Evolutionary conservation across 2,888 invertebrate genomes (phyloP).

Genomic region (Ceriagrion tenellum): DNA sequence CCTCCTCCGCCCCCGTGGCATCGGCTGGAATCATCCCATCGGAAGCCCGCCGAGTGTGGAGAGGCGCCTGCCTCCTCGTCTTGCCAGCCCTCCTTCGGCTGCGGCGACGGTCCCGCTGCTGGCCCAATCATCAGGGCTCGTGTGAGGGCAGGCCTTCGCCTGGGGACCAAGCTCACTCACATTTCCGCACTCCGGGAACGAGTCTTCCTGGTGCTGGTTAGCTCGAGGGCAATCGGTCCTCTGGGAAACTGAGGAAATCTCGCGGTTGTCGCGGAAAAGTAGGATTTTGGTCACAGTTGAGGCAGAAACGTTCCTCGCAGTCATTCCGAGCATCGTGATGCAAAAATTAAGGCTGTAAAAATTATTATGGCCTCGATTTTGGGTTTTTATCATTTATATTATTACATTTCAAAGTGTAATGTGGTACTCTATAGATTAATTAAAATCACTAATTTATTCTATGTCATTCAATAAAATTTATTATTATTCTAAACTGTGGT

Average conservation of each 20-base stretch:
- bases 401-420: too few relatives aligned
- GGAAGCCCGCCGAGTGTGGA: conserved; percentile 34
- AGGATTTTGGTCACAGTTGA: too few relatives aligned
- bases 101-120: neutral
- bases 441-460: too few relatives aligned
- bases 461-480: too few relatives aligned
- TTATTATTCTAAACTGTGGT: too few relatives aligned
- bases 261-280: too few relatives aligned
- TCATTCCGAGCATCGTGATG: too few relatives aligned
- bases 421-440: too few relatives aligned
- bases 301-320: too few relatives aligned
- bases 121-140: neutral
- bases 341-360: too few relatives aligned
- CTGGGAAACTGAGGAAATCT: neutral
- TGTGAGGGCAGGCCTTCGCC: neutral
- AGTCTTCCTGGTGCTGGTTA: neutral
- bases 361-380: too few relatives aligned
- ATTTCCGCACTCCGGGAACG: neutral
- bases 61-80: conserved; percentile 19
- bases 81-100: neutral
- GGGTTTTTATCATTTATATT: too few relatives aligned
- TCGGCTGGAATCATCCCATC: conserved; percentile 58
- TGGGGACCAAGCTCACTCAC: neutral
- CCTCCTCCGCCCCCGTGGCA: conserved; percentile 60
- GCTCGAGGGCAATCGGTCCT: neutral